Percentiles rank a stretch among this genome's conserved stretches.
These are phyloP conservation scores for Emydura subglobosa DNA, from an alignment of 2,113 vertebrate genomes.

Conservation along the genomic window DNA sequence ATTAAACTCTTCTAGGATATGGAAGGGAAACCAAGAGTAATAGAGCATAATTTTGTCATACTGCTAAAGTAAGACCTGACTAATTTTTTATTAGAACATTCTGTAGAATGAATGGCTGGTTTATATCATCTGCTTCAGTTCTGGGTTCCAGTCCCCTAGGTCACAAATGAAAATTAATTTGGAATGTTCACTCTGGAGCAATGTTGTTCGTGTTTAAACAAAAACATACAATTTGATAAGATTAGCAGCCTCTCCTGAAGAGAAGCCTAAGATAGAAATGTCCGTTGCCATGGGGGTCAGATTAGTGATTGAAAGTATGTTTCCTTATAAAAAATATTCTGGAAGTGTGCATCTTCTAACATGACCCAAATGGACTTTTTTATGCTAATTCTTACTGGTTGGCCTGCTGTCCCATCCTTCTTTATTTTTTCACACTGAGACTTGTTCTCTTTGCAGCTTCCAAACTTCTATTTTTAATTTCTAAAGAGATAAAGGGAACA, in stretches of 20 bases:
- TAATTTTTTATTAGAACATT: not conserved
- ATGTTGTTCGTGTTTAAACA: not conserved
- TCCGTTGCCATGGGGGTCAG: not conserved
- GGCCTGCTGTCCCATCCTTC: accelerated
- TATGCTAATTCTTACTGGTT: not conserved
- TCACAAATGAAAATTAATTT: not conserved
- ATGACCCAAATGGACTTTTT: not conserved
- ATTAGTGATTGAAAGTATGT: not conserved
- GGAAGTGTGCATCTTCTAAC: not conserved
- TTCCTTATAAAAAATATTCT: not conserved
- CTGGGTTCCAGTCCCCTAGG: not conserved
- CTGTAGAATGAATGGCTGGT: not conserved
- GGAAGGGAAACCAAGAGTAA: not conserved
- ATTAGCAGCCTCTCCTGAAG: not conserved
- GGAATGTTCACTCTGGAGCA: not conserved
- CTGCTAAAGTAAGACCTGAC: not conserved
- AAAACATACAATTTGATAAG: not conserved
- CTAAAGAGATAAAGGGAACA: not conserved
- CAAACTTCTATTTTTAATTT: too few relatives aligned
- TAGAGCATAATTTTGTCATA: not conserved
- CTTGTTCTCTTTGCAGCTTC: too few relatives aligned
- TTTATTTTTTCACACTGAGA: not conserved
- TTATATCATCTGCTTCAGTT: accelerated
- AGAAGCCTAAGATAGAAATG: not conserved
- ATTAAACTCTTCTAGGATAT: not conserved